phyloP scores from a whole-genome alignment of 2,797 vertebrate genomes.

The Peromyscus aztecus region DNA sequence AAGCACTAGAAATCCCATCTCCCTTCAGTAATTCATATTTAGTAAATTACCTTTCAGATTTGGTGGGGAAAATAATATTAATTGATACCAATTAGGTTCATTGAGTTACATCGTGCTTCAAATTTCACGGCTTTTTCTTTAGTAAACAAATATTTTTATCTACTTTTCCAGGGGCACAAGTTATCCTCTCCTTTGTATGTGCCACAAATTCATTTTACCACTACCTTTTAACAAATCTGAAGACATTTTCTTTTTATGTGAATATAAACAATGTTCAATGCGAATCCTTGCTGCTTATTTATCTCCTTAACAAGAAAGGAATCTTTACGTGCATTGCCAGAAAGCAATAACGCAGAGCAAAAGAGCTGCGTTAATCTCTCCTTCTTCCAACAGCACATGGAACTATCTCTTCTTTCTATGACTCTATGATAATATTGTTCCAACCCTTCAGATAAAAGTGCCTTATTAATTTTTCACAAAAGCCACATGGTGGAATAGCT shows the following conservation, averaged over 20 bases:
- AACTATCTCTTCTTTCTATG: not conserved
- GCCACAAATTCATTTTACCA: conserved; percentile 28
- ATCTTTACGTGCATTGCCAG: not conserved
- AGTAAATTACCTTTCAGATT: not conserved
- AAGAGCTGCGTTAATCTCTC: not conserved
- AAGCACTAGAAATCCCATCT: not conserved
- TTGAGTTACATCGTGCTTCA: not conserved
- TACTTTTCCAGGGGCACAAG: not conserved
- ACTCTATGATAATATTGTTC: not conserved
- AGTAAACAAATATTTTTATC: conserved; percentile 36
- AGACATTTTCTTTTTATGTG: conserved; percentile 50
- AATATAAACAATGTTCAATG: conserved; percentile 52
- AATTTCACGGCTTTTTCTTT: conserved; percentile 16
- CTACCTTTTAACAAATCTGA: conserved; percentile 59
- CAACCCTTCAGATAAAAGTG: not conserved
- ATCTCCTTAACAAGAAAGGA: conserved; percentile 46
- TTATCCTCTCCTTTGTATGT: not conserved
- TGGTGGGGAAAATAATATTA: not conserved
- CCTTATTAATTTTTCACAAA: not conserved
- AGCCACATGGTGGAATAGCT: not conserved
- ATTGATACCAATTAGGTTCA: not conserved
- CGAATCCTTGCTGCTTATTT: conserved; percentile 7
- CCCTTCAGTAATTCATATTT: not conserved
- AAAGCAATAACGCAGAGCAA: not conserved
- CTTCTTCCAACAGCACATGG: not conserved